A percentile compares a stretch with the other conserved stretches of the same genome.
Conservation (phyloP, 2,888 invertebrate species). For the Nasonovia ribisnigri region DNA sequence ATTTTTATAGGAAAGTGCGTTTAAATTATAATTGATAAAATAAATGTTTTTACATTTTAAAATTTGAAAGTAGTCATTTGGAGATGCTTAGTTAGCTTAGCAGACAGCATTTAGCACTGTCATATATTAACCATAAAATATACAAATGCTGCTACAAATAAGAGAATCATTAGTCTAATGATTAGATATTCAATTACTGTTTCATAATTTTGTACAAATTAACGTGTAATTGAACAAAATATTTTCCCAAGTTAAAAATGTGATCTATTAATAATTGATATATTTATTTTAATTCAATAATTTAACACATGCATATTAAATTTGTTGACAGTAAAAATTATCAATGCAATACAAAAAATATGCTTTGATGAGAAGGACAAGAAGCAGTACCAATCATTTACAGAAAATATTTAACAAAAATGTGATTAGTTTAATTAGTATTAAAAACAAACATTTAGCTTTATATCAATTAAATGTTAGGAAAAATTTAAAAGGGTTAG, state of each 20-base stretch:
- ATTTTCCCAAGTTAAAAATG: not conserved
- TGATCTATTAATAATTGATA: not conserved
- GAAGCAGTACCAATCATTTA: not conserved
- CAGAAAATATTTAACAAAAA: not conserved
- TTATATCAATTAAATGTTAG: conserved; percentile 52
- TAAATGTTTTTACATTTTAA: no score
- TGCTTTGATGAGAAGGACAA: not conserved
- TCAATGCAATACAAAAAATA: not conserved
- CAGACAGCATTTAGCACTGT: no score
- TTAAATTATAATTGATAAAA: no score
- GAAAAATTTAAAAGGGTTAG: conserved; percentile 14
- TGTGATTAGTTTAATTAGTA: conserved; percentile 21
- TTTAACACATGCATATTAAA: not conserved
- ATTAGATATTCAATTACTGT: no score
- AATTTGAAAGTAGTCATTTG: no score
- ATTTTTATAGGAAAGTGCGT: no score
- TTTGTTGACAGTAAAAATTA: not conserved
- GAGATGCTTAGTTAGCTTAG: no score
- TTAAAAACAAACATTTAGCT: conserved; percentile 66
- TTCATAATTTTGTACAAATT: not conserved
- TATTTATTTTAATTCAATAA: not conserved
- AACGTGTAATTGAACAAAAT: not conserved
- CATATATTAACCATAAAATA: no score
- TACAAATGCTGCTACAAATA: no score
- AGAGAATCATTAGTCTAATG: no score